Evolutionary conservation across 2,797 vertebrate genomes (phyloP).

Genomic region (Pangasius sanitwongsei): DNA sequence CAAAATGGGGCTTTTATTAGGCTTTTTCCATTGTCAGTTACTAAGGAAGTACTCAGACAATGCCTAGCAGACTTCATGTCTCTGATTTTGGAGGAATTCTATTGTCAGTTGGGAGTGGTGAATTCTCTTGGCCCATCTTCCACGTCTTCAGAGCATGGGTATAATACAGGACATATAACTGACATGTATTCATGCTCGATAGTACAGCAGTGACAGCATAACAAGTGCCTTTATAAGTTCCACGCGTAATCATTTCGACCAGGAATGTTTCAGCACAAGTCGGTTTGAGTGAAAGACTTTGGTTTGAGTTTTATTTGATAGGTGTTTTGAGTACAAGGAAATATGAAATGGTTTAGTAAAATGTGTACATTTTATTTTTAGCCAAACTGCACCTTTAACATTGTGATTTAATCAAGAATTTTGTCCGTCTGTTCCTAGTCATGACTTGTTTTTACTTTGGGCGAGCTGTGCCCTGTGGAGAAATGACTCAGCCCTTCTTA

Average conservation of each 20-base stretch:
- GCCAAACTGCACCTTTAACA: not conserved
- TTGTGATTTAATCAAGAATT: not conserved
- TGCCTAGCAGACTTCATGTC: not conserved
- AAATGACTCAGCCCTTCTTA: slow-evolving; percentile 46
- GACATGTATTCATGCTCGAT: slow-evolving; percentile 2
- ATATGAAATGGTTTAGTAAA: not conserved
- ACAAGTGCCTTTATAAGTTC: not conserved
- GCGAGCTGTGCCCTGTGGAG: slow-evolving; percentile 28
- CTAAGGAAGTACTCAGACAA: not conserved
- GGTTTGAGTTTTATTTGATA: not conserved
- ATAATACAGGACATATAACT: slow-evolving; percentile 1
- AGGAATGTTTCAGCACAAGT: not conserved
- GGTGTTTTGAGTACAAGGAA: not conserved
- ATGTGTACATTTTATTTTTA: not conserved
- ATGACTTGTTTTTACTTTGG: slow-evolving; percentile 7
- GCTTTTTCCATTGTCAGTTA: not conserved
- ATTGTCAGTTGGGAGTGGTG: not conserved
- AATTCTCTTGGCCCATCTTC: not conserved
- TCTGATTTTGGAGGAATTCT: slow-evolving; percentile 4
- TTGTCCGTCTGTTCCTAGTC: not conserved
- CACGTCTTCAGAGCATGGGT: not conserved
- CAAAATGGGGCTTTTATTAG: slow-evolving; percentile 10
- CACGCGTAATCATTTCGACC: not conserved
- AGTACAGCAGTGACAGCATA: not conserved
- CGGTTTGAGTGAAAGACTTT: slow-evolving; percentile 6